These are phyloP conservation scores for Cynoglossus semilaevis DNA, from an alignment of 2,113 vertebrate genomes.

Conservation along the genomic window DNA sequence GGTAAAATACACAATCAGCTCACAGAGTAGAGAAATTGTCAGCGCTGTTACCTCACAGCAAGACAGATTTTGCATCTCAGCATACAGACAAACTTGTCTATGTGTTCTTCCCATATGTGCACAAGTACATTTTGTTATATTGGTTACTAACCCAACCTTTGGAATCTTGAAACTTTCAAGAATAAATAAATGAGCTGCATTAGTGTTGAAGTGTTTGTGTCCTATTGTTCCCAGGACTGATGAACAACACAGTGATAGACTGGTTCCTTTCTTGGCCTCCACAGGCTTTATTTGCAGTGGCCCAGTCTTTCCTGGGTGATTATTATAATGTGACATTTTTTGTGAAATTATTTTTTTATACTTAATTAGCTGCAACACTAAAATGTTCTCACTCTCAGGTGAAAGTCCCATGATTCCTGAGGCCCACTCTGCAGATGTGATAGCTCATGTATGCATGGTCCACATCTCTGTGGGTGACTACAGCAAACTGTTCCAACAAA, in stretches of 20 bases:
- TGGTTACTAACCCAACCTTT: no score
- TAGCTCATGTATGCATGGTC: constrained; percentile 86
- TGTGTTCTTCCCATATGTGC: no score
- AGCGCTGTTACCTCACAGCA: no score
- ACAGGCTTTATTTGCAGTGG: constrained; percentile 89
- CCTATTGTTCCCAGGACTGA: constrained; percentile 79
- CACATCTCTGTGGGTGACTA: constrained; percentile 83
- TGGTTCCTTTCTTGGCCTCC: constrained; percentile 95
- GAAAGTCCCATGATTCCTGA: constrained; percentile 79
- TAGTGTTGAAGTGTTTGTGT: neutral
- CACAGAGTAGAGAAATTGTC: no score
- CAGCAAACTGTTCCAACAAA: constrained; percentile 87
- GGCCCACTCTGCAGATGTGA: constrained; percentile 66
- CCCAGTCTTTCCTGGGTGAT: constrained; percentile 87
- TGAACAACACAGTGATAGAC: constrained; percentile 96
- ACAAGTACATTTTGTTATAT: no score
- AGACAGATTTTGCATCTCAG: no score
- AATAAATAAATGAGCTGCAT: no score
- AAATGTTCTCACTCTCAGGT: constrained; percentile 63
- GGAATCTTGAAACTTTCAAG: no score
- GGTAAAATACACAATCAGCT: constrained; percentile 67
- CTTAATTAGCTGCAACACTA: neutral
- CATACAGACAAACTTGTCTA: no score
- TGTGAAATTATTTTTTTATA: neutral
- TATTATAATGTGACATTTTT: constrained; percentile 33